A percentile compares a stretch with the other conserved stretches of the same genome.
These are phyloP conservation scores for Apostichopus californicus DNA, from an alignment of 35 echinoderm and acorn worm species.

Conservation along the genomic window DNA sequence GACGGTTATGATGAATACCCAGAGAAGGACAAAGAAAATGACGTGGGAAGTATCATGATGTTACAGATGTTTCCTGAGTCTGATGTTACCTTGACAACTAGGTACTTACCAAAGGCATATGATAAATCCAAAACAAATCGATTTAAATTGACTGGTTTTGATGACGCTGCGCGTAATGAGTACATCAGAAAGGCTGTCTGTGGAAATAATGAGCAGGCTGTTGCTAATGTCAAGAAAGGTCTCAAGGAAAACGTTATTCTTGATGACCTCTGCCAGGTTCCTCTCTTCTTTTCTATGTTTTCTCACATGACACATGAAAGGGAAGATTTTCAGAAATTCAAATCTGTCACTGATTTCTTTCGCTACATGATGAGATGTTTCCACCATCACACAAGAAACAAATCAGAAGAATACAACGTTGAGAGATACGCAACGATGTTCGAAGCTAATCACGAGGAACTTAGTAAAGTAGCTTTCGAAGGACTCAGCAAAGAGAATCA, in stretches of 20 bases:
- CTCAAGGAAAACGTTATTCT: constrained; percentile 9
- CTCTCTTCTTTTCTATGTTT: constrained; percentile 21
- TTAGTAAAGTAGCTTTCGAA: neutral
- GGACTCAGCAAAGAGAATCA: constrained; percentile 12
- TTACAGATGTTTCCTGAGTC: neutral
- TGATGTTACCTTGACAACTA: constrained; percentile 1
- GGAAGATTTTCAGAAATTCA: too few species aligned
- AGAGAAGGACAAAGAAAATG: neutral
- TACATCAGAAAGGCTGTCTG: neutral
- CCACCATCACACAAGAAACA: neutral
- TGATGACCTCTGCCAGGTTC: constrained; percentile 3
- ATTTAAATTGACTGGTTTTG: constrained; percentile 18
- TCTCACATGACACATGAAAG: neutral
- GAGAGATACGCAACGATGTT: neutral
- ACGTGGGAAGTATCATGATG: neutral
- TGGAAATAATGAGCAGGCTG: neutral
- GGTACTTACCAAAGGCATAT: constrained; percentile 8
- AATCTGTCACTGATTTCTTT: neutral
- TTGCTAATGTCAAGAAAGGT: neutral
- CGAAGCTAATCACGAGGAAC: constrained; percentile 1
- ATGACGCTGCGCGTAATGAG: neutral
- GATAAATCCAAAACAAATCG: neutral
- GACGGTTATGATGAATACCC: constrained; percentile 25
- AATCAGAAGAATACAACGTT: neutral
- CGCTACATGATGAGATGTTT: constrained; percentile 1